Percentiles rank a stretch among this genome's conserved stretches.
These are phyloP conservation scores for Platygyra sinensis DNA, from an alignment of 64 coral and sea anemone genomes.

Conservation along the genomic window DNA sequence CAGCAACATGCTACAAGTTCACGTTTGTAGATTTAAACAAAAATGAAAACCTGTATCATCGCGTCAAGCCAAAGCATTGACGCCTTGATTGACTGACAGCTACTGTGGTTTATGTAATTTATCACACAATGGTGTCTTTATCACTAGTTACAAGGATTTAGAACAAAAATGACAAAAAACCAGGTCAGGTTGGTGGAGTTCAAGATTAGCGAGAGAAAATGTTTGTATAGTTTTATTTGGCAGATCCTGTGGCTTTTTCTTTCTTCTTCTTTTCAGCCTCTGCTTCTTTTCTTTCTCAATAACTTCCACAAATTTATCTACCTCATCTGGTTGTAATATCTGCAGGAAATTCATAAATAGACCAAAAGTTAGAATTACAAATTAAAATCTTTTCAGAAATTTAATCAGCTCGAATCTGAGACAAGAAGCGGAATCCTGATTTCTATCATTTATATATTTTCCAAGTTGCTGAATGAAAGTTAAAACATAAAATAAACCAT, in stretches of 20 bases:
- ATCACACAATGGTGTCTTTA: too few relatives aligned
- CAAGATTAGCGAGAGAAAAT: background rate
- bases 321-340: constrained; percentile 70
- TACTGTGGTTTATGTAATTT: too few relatives aligned
- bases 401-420: too few relatives aligned
- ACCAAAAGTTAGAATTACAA: background rate
- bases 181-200: background rate
- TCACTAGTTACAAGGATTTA: too few relatives aligned
- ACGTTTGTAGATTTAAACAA: too few relatives aligned
- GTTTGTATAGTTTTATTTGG: constrained; percentile 25
- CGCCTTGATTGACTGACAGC: too few relatives aligned
- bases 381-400: background rate
- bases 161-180: background rate
- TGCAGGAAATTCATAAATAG: background rate
- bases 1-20: too few relatives aligned
- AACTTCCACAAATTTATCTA: constrained; percentile 69
- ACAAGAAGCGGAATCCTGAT: too few relatives aligned
- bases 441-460: background rate
- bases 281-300: constrained; percentile 74
- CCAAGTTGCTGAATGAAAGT: background rate
- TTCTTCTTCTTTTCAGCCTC: constrained; percentile 75
- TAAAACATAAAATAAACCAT: background rate
- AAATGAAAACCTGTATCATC: too few relatives aligned
- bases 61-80: too few relatives aligned
- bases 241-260: constrained; percentile 58